Base-by-base conservation (phyloP, 2,888 invertebrate genomes). In the Athalia cordata region DNA sequence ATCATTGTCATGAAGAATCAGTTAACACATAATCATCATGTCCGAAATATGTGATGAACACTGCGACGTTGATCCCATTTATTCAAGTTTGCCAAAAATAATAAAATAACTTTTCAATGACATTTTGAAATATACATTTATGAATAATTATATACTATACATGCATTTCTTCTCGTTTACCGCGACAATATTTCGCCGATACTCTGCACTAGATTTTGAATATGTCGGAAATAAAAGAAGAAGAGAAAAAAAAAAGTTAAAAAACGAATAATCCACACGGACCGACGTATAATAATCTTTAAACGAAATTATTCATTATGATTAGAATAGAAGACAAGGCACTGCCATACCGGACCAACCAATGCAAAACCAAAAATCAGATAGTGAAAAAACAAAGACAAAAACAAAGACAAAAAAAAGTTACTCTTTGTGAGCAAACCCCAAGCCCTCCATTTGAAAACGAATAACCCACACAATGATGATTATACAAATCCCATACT, bases 331-430 rank as follows among this genome's bases (percentile, higher is more conserved):
- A 61, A 74, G 67, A 79, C 83, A 78, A 85, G 82, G 84, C 87
- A 88, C 88, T 88, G 88, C 88, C 88, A 87, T 78, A 83, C 79
- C 74, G 83, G 83, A 83, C 83, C 82, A 83, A 83, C 81, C 81
- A 79, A 72, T 72, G 59, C 72, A 72, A 47, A 72, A 72, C 72
- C 57, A 59, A 9, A 52, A 47, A 72, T 72, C 59, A 72, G 57
- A 72, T 47, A 45, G 47, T 72, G 59, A 47, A 57, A 59, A 57
- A 72, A 4, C 3, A 57, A 59, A 57, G 57, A 4, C 3, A 61
- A 61, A 61, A 61, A 61, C 13, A n/a, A 61, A 61, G 13, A 61
- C 6, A 3, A 61, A 61, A 61, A 8, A n/a, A 13, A n/a, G 7
- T 13, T 61, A n/a, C 9, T 61, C 11, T n/a, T 70, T 70, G n/a